Evolutionary conservation across 2,888 invertebrate species (phyloP), one percentile per base, ranked within the genome.

Genomic region (Agrotis segetum): DNA sequence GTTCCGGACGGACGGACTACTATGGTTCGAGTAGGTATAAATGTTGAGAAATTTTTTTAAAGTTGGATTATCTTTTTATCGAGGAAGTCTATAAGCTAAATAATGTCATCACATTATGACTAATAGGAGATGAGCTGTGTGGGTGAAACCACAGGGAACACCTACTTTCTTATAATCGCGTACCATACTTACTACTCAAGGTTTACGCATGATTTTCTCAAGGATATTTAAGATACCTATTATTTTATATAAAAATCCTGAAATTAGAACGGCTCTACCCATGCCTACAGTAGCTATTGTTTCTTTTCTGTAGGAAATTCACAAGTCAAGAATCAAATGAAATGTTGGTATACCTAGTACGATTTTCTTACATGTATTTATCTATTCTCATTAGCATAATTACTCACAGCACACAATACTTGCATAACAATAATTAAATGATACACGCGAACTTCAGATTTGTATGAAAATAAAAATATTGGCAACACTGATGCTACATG

Each of bases 141-240:
- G 4, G 3, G 29, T 5, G 5, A 29, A 29, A 29, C 29, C 29
- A 29, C 29, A 6, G 29, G 5, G 29, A 29, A 29, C 29, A 29
- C 5, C 29, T 16, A 40, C 52, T 16, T n/a, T 49, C 46, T 56
- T 50, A 47, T 61, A 21, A 60, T 77, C 6, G 19, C 14, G 24
- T 44, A 74, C 2, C 21, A n/a, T n/a, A n/a, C n/a, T 47, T 53
- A 2, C 29, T 29, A 29, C 29, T 29, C 29, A 29, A 6, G 29
- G 3, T 5, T 3, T 47, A 70, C 14, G 52, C 77, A 53, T 77
- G 70, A 55, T 69, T 29, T 44, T 16, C 29, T 70, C 59, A 74
- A 77, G 73, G 73, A 46, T 53, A 14, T 46, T 70, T 60, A 46
- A 70, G 29, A 60, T 52, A 58, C n/a, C n/a, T n/a, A n/a, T n/a